Base-by-base conservation (phyloP, 2,113 vertebrate genomes). In the Ptychochromis oligacanthus region DNA sequence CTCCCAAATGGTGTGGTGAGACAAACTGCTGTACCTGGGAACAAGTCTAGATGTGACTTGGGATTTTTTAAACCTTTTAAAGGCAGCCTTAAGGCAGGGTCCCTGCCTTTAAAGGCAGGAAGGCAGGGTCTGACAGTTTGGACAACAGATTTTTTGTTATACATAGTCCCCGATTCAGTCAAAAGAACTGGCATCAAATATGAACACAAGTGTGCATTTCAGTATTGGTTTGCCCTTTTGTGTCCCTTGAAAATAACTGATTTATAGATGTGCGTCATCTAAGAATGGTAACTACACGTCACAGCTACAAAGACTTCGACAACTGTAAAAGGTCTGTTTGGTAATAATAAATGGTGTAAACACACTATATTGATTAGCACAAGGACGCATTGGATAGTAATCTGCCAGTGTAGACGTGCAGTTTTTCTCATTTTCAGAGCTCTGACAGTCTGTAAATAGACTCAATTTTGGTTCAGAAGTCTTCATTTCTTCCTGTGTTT, bases 231-330 rank as follows among this genome's bases (percentile, higher is more conserved):
- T 43, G 62, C 36, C 2, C 4, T 65, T 65, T 26, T n/a, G n/a
- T 1, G 4, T 65, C 61, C 22, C 36, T 40, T 0, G n/a, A 24
- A 65, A 43, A 9, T 0, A 10, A 65, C 0, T 65, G 12, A 24
- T 1, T 38, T 65, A 24, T 65, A 24, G 36, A 14, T 3, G 3
- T 24, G 0, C 18, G n/a, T n/a, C 20, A 10, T 55, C 52, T 20
- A 54, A 20, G 18, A 20, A 54, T 8, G 17, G 20, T n/a, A 20
- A 55, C 20, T n/a, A 55, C 18, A 56, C 20, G 1, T 56, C 20
- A n/a, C 54, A 11, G 54, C 20, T 22, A 10, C 54, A 56, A n/a
- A 56, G 54, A 56, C 20, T 17, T n/a, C 20, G 22, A 22, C n/a
- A 11, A 5, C 54, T 12, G 9, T 10, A 11, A 56, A 56, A 56